Evolutionary conservation across 2,888 invertebrate genomes (phyloP).

Genomic region (Megastigmus dorsalis): DNA sequence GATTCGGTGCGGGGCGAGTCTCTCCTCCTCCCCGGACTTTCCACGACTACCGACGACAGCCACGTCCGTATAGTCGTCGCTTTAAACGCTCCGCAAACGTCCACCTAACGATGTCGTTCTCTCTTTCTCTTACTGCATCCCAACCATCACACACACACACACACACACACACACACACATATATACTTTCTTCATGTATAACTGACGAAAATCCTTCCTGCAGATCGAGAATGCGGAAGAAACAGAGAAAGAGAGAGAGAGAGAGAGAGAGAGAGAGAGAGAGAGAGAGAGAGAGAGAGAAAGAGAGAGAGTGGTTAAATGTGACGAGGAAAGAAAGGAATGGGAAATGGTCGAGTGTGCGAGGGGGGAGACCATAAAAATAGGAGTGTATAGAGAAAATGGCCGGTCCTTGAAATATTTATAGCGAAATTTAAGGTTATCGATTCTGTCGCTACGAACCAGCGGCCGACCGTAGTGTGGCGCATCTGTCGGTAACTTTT

Average conservation of each 20-base stretch:
- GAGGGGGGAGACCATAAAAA: neutral
- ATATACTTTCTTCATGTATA: conserved; percentile 29
- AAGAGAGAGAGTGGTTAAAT: neutral
- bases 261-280: neutral
- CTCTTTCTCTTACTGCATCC: neutral
- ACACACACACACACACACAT: too few relatives aligned
- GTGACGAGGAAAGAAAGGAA: neutral
- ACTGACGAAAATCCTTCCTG: neutral
- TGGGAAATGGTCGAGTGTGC: neutral
- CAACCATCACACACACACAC: too few relatives aligned
- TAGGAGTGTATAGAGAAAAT: conserved; percentile 6
- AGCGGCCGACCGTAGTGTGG: neutral
- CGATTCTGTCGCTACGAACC: neutral
- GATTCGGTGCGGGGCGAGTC: conserved; percentile 36
- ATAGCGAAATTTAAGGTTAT: conserved; percentile 35
- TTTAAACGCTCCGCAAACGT: conserved; percentile 41
- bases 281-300: neutral
- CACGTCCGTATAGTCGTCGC: conserved; percentile 10
- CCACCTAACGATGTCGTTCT: conserved; percentile 20
- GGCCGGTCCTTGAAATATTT: conserved; percentile 17
- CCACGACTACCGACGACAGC: conserved; percentile 50
- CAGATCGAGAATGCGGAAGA: too few relatives aligned
- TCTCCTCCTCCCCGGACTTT: conserved; percentile 26
- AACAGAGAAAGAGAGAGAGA: neutral
- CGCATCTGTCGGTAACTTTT: neutral